Evolutionary conservation across 2,888 invertebrate genomes (phyloP).

Genomic region (Liopterus haemorrhoidalis): DNA sequence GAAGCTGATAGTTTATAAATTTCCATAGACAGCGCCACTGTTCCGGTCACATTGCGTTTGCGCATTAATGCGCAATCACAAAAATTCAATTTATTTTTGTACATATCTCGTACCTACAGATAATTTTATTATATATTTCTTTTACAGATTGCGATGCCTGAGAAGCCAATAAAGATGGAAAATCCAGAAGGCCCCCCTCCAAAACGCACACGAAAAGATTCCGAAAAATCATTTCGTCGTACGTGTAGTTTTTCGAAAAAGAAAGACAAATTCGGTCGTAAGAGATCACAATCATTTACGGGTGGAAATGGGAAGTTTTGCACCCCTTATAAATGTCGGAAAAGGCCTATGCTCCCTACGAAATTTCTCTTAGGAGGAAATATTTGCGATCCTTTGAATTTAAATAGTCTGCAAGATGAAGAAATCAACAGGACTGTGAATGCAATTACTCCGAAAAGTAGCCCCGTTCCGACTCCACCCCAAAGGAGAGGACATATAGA

Average conservation of each 20-base stretch:
- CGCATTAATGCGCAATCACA: too few species aligned
- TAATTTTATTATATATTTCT: too few species aligned
- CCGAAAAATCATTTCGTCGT: too few species aligned
- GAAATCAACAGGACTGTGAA: constrained; percentile 73
- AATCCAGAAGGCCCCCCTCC: too few species aligned
- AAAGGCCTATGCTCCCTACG: constrained; percentile 78
- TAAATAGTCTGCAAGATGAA: constrained; percentile 84
- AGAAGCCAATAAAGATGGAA: too few species aligned
- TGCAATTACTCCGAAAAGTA: constrained; percentile 87
- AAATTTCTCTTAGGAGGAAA: constrained; percentile 93
- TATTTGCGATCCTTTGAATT: constrained; percentile 89
- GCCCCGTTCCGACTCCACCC: constrained; percentile 80
- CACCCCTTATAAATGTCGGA: constrained; percentile 67
- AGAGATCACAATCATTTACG: constrained; percentile 62
- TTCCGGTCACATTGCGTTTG: too few species aligned
- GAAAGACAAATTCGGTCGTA: constrained; percentile 51
- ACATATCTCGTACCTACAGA: too few species aligned
- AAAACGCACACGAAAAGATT: too few species aligned
- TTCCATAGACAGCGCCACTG: too few species aligned
- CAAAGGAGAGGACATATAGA: constrained; percentile 75
- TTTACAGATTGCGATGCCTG: too few species aligned
- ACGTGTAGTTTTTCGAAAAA: constrained; percentile 34
- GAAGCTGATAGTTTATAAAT: too few species aligned
- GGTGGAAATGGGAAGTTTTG: constrained; percentile 63
- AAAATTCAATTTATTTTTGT: too few species aligned